Percentiles rank a stretch among this genome's conserved stretches.
Conservation (phyloP, 2,888 invertebrate genomes). For the Limenitis camilla region DNA sequence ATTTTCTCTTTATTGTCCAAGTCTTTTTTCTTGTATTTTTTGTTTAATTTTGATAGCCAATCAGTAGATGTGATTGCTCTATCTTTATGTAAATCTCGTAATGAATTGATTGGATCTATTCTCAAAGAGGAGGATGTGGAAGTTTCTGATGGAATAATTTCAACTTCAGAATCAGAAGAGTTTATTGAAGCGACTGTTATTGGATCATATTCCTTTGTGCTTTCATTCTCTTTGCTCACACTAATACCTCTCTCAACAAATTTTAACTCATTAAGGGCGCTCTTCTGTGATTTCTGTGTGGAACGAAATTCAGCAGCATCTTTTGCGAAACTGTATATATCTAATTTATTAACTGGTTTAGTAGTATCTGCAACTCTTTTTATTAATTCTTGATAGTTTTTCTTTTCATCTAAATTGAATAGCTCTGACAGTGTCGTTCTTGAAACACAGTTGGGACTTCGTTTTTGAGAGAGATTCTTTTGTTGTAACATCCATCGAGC, state of each 20-base stretch:
- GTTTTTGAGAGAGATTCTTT: constrained; percentile 45
- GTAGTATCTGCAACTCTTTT: constrained; percentile 47
- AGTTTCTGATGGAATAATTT: constrained; percentile 56
- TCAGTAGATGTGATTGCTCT: constrained; percentile 62
- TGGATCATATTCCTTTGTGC: constrained; percentile 55
- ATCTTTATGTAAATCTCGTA: constrained; percentile 72
- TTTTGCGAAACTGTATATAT: constrained; percentile 50
- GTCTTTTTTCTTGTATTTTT: constrained; percentile 60
- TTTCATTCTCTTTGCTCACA: constrained; percentile 43
- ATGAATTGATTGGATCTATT: constrained; percentile 69
- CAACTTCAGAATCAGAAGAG: constrained; percentile 64
- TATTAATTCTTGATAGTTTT: constrained; percentile 71
- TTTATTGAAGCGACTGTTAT: constrained; percentile 63
- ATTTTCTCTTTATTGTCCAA: constrained; percentile 57
- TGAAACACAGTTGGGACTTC: constrained; percentile 48
- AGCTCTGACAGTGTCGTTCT: constrained; percentile 63
- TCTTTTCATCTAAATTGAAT: constrained; percentile 74
- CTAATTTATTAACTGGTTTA: constrained; percentile 42
- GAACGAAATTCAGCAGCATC: constrained; percentile 51
- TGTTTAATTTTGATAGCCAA: constrained; percentile 71
- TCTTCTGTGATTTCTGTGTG: constrained; percentile 51
- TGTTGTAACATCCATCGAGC: constrained; percentile 52
- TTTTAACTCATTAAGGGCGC: constrained; percentile 50
- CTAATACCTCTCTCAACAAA: constrained; percentile 44
- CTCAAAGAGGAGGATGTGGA: constrained; percentile 55